phyloP scores from a whole-genome alignment of 2,113 vertebrate species.

The Lonchura striata region DNA sequence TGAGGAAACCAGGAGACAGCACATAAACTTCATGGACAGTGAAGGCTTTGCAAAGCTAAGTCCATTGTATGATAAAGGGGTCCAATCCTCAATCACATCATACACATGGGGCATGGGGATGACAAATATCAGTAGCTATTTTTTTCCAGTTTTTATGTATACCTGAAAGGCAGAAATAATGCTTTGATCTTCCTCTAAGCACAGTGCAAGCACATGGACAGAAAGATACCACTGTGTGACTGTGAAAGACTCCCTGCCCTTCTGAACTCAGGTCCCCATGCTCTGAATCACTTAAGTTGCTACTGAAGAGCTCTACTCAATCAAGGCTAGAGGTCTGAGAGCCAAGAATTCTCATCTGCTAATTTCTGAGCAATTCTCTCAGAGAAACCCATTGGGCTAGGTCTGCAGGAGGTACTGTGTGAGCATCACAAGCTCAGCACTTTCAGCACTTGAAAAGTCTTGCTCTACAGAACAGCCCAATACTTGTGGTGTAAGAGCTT shows the following conservation, averaged over 20 bases:
- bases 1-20: neutral
- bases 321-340: neutral
- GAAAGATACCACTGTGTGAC: fast-evolving
- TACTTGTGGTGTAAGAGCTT: neutral
- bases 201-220: neutral
- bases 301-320: neutral
- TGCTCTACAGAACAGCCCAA: neutral
- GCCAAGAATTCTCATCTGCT: neutral
- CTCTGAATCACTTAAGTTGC: neutral
- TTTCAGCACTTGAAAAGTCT: neutral
- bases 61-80: neutral
- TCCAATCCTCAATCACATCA: neutral
- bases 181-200: neutral
- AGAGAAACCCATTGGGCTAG: neutral
- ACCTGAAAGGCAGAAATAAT: neutral
- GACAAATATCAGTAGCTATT: neutral
- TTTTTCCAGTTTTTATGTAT: neutral
- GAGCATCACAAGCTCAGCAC: neutral
- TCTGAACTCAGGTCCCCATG: neutral
- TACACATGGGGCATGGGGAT: fast-evolving
- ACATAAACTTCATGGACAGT: neutral
- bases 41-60: neutral
- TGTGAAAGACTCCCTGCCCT: neutral
- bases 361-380: neutral
- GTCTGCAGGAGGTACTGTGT: neutral